phyloP scores from a whole-genome alignment of 2,888 invertebrate species.

The Slavum lentiscoides region DNA sequence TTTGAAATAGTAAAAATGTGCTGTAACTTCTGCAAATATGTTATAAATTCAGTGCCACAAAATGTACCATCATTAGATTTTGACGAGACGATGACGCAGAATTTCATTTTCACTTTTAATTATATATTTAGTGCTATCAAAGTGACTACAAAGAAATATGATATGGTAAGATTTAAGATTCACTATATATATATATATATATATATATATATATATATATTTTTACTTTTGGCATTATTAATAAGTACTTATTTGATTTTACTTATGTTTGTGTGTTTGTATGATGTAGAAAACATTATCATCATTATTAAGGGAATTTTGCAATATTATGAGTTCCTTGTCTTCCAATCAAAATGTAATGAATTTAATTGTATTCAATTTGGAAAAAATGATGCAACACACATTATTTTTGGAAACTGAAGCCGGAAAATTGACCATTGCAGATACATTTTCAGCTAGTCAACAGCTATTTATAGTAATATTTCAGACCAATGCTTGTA shows the following conservation, averaged over 20 bases:
- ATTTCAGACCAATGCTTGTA: not conserved
- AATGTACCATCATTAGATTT: not conserved
- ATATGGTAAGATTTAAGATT: slow-evolving; percentile 27
- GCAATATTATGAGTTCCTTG: slow-evolving; percentile 16
- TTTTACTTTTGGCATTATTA: not conserved
- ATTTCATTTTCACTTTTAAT: slow-evolving; percentile 28
- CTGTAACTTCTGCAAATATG: slow-evolving; percentile 3
- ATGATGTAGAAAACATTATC: slow-evolving; percentile 37
- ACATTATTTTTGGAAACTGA: slow-evolving; percentile 30
- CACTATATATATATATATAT: not conserved
- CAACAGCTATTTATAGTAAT: slow-evolving; percentile 38
- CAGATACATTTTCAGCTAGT: slow-evolving; percentile 35
- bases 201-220: not conserved
- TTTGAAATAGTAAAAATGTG: slow-evolving; percentile 35
- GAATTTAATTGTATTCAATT: not conserved
- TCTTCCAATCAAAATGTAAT: slow-evolving; percentile 15
- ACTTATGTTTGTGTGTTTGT: too few species aligned
- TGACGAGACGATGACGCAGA: not conserved
- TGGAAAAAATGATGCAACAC: slow-evolving; percentile 9
- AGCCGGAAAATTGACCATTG: slow-evolving; percentile 22
- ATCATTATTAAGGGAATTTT: slow-evolving; percentile 18
- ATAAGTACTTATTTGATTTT: not conserved
- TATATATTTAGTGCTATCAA: slow-evolving; percentile 30
- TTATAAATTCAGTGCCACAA: not conserved
- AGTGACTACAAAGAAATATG: slow-evolving; percentile 8